These are phyloP conservation scores for Crossocerus cetratus DNA, from an alignment of 2,888 invertebrate species.

Conservation along the genomic window DNA sequence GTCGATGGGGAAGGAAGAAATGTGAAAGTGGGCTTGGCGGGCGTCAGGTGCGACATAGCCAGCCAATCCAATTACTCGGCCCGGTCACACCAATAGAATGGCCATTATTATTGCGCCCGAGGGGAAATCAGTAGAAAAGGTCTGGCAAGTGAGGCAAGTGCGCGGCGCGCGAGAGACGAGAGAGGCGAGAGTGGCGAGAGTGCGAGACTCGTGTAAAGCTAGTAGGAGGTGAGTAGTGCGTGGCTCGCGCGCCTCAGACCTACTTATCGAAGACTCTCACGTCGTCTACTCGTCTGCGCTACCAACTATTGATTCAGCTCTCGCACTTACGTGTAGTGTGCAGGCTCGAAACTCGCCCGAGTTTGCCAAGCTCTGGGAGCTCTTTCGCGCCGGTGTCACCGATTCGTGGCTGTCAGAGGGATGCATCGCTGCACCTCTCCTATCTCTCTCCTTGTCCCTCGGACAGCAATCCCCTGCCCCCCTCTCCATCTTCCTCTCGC, in stretches of 20 bases:
- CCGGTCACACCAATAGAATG: neutral
- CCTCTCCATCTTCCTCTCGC: slow-evolving; percentile 17
- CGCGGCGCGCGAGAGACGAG: no score
- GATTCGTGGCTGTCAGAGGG: slow-evolving; percentile 42
- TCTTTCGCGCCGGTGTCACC: slow-evolving; percentile 46
- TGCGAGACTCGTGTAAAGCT: neutral
- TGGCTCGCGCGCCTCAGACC: neutral
- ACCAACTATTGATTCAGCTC: slow-evolving; percentile 67
- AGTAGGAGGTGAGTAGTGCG: neutral
- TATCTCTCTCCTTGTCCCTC: slow-evolving; percentile 30
- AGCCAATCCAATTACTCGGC: slow-evolving; percentile 37
- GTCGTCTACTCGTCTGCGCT: slow-evolving; percentile 53
- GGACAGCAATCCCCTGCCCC: neutral
- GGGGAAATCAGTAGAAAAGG: neutral
- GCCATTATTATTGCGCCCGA: neutral
- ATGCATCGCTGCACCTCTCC: slow-evolving; percentile 10
- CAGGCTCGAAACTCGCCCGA: slow-evolving; percentile 53
- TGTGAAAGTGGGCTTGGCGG: slow-evolving; percentile 4
- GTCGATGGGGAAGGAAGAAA: neutral
- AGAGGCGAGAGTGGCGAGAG: neutral
- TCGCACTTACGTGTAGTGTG: slow-evolving; percentile 50
- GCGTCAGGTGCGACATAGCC: slow-evolving; percentile 31
- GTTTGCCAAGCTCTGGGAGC: slow-evolving; percentile 38
- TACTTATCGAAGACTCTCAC: slow-evolving; percentile 60
- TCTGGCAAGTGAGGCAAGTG: no score